Evolutionary conservation across 1,140 invertebrate species (phyloP), one percentile per base, ranked within the genome.

Genomic region (Heliconius eleuchia): DNA sequence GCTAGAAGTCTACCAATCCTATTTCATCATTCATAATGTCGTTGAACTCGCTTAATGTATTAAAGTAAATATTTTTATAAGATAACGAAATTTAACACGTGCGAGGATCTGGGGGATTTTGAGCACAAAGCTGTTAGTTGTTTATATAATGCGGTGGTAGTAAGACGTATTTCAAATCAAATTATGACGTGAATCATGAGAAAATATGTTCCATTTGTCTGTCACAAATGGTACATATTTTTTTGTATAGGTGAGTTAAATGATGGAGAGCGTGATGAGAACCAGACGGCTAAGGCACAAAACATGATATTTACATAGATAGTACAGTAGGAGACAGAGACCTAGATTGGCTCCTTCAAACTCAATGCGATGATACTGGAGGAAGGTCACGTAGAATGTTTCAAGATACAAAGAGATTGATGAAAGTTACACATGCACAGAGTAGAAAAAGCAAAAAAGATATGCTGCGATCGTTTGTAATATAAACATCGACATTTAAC

Each of bases 71-170:
- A 79, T 77, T 66, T 79, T 78, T 81, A 76, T 42, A 74, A 79
- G 78, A 78, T 79, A 81, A 79, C 19, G 60, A 75, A 70, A 71
- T 79, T 70, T 50, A 83, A 81, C 80, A 81, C 78, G 77, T 81
- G 80, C 82, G 74, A 76, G 76, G 50, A 83, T 80, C 77, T 83
- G 82, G 77, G 74, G 80, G 71, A 82, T 77, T 76, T 57, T 75
- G 39, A 52, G 72, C 30, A 46, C 39, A 60, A 78, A 57, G 71
- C 16, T 72, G 46, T 57, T 34, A 75, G 74, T 11, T 76, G 74
- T 71, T 76, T 76, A 76, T 71, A 76, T 34, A 76, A 76, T 42
- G 11, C 66, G 60, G 70, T 30, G 74, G 55, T 70, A 46, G n/a
- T 18, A 18, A 76, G 60, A 23, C 71, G 46, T 76, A 66, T 76